phyloP scores from a whole-genome alignment of 1,140 invertebrate species.

The silkworm (Bombyx mori) region DNA sequence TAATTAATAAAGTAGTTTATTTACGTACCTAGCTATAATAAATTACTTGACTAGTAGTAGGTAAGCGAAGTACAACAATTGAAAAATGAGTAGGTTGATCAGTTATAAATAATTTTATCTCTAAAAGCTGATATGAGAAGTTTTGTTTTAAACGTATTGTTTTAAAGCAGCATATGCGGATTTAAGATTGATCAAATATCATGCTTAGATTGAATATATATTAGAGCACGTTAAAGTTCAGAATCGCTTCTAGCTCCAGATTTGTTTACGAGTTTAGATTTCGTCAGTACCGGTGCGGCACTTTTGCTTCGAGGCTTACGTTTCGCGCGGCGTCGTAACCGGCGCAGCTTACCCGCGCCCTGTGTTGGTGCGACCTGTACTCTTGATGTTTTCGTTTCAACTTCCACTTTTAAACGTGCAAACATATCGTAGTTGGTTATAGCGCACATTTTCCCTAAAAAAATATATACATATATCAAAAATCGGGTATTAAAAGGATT shows the following conservation, averaged over 20 bases:
- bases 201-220: too few relatives aligned
- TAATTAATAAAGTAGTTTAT: too few relatives aligned
- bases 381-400: constrained; percentile 45
- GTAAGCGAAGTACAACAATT: too few relatives aligned
- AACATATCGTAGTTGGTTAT: constrained; percentile 69
- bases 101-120: too few relatives aligned
- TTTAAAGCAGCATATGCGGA: not conserved
- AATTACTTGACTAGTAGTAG: too few relatives aligned
- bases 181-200: too few relatives aligned
- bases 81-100: too few relatives aligned
- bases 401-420: constrained; percentile 54
- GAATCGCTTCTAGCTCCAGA: constrained; percentile 62
- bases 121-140: too few relatives aligned
- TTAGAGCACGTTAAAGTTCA: constrained; percentile 34
- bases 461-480: constrained; percentile 4
- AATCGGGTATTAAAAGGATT: too few relatives aligned
- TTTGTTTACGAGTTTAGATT: constrained; percentile 28
- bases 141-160: not conserved
- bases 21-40: too few relatives aligned
- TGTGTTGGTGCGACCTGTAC: constrained; percentile 30
- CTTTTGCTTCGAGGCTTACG: constrained; percentile 63
- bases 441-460: constrained; percentile 61
- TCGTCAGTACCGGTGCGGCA: constrained; percentile 34
- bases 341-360: constrained; percentile 34
- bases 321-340: constrained; percentile 33